Conservation (phyloP, 2,888 invertebrate genomes). For the Yponomeuta plumbellus region DNA sequence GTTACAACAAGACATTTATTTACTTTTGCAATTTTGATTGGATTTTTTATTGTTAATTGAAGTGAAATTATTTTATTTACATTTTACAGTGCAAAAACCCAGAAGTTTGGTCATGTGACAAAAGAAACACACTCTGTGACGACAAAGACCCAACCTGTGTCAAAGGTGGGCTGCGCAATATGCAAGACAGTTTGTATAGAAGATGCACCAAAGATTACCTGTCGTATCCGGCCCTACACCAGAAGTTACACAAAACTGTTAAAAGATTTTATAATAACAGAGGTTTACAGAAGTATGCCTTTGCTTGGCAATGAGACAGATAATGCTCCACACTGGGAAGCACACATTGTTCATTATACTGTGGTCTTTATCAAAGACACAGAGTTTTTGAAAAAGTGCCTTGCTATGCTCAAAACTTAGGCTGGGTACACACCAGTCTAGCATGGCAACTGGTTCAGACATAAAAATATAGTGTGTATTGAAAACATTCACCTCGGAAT, state of each 20-base stretch:
- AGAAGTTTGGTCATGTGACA: background rate
- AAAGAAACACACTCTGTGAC: constrained; percentile 18
- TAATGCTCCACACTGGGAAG: constrained; percentile 51
- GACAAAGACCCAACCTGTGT: constrained; percentile 13
- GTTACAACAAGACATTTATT: too few relatives aligned
- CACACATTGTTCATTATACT: constrained; percentile 52
- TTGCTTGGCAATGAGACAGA: constrained; percentile 52
- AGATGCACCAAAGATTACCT: constrained; percentile 27
- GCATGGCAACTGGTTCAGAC: too few relatives aligned
- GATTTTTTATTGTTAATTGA: too few relatives aligned
- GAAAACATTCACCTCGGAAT: too few relatives aligned
- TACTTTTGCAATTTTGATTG: too few relatives aligned
- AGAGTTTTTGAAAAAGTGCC: constrained; percentile 16
- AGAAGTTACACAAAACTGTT: constrained; percentile 37
- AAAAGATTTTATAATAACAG: constrained; percentile 44
- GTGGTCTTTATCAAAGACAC: constrained; percentile 37
- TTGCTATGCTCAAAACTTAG: background rate
- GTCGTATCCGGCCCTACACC: constrained; percentile 35
- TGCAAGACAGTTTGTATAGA: constrained; percentile 27
- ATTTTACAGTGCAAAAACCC: background rate
- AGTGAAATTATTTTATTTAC: background rate
- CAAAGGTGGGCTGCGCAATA: constrained; percentile 3
- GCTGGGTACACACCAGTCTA: background rate
- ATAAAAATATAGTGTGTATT: too few relatives aligned
- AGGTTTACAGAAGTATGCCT: constrained; percentile 61